Percentiles rank a stretch among this genome's conserved stretches.
Conservation (phyloP, 2,888 invertebrate species). For the Apomyelois bistriatella region DNA sequence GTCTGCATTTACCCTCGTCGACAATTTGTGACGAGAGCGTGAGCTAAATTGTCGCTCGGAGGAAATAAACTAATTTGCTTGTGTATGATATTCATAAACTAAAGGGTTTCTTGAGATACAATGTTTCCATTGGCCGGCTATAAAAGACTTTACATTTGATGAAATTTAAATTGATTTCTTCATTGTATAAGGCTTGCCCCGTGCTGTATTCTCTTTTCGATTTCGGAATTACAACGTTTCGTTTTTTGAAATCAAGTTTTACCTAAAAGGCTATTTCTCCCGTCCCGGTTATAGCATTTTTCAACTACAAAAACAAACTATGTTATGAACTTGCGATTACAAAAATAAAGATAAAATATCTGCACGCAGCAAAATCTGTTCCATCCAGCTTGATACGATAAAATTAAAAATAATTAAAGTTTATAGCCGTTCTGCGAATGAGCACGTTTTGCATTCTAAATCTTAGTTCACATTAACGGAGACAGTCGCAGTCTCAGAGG, state of each 20-base stretch:
- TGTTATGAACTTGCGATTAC: no score
- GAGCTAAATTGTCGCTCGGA: constrained; percentile 74
- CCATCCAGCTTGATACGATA: background rate
- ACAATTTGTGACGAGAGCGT: constrained; percentile 78
- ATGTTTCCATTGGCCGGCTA: constrained; percentile 36
- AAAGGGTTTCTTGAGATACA: constrained; percentile 53
- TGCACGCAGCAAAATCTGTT: background rate
- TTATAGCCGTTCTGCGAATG: constrained; percentile 40
- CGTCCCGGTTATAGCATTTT: no score
- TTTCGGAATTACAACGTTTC: no score
- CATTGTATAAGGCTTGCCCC: no score
- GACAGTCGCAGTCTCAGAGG: constrained; percentile 62
- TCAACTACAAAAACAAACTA: no score
- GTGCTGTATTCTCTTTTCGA: no score
- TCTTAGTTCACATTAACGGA: constrained; percentile 62
- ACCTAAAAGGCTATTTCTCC: no score
- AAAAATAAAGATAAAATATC: background rate
- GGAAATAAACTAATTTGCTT: constrained; percentile 80
- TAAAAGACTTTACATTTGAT: background rate
- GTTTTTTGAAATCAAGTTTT: no score
- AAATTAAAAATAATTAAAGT: constrained; percentile 4
- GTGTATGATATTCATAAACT: constrained; percentile 63
- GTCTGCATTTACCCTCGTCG: constrained; percentile 76
- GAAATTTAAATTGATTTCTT: no score
- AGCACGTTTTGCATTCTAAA: constrained; percentile 69